Evolutionary conservation across 2,113 vertebrate species (phyloP).

Genomic region (Ptilonorhynchus violaceus): DNA sequence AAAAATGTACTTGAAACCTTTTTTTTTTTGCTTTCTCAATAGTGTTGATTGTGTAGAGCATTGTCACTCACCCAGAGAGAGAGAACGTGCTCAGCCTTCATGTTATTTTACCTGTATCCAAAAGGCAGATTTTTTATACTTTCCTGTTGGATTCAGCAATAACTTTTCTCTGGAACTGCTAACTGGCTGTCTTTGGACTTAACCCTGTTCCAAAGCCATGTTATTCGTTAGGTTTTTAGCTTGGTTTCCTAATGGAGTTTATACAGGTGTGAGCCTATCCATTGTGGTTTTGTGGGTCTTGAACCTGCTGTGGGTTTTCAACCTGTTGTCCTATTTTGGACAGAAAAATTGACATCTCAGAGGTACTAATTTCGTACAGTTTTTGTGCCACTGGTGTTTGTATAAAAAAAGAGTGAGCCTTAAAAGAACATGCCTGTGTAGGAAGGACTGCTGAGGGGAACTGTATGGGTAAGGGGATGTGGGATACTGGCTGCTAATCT

Average conservation of each 20-base stretch:
- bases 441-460: background rate
- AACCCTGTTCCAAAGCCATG: background rate
- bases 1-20: background rate
- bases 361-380: background rate
- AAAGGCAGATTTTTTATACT: background rate
- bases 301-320: background rate
- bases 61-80: background rate
- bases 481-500: background rate
- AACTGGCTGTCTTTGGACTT: background rate
- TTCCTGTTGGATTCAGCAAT: background rate
- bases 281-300: background rate
- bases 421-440: background rate
- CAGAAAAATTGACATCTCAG: background rate
- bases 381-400: background rate
- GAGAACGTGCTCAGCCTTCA: background rate
- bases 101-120: background rate
- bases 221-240: background rate
- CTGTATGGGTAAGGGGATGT: no score
- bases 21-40: background rate
- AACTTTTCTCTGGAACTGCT: background rate
- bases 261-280: background rate
- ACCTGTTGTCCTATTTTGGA: background rate
- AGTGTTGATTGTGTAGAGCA: background rate
- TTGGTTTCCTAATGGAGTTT: background rate
- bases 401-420: background rate